Evolutionary conservation across 1,140 invertebrate genomes (phyloP), one percentile per base, ranked within the genome.

Genomic region (Bombyx mori): DNA sequence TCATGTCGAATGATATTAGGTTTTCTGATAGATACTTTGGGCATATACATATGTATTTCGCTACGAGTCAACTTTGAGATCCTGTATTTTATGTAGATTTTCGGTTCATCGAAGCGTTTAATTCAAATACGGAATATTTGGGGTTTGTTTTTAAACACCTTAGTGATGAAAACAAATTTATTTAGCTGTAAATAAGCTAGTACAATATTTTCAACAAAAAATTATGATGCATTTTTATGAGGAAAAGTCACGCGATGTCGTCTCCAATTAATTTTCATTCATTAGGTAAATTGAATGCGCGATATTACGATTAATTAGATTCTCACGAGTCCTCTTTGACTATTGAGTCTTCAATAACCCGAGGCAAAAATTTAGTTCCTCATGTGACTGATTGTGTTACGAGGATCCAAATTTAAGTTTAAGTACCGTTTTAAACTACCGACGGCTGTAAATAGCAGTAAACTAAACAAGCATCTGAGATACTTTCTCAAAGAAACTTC

Each of bases 301-400:
- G n/a, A 18, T 12, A 49, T 12, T 49, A 49, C n/a, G 26, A 35
- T 35, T 35, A 35, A 35, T 35, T 35, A 35, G 4, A 35, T 35
- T 35, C 26, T 35, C 26, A 35, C 1, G 26, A 35, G 2, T 35
- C 26, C 26, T 35, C 26, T 35, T 35, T 5, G 26, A 35, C 26
- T 35, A 35, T 5, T 35, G 26, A 35, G 26, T 35, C 4, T 35
- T 35, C 0, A 35, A 35, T 35, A 35, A 5, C 26, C 26, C 26
- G 26, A 35, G 26, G 1, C 26, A 0, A 35, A 35, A 35, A 35
- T 35, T 35, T 35, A 35, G 26, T 61, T 56, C 56, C 51, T 52
- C 54, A 62, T 66, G 62, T 52, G 48, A 55, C 63, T 65, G 57
- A 65, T 71, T 68, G 68, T 60, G 53, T 61, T 66, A 51, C 49